Conservation (phyloP, 1,140 invertebrate genomes). For the Ceratosolen fusciceps region DNA sequence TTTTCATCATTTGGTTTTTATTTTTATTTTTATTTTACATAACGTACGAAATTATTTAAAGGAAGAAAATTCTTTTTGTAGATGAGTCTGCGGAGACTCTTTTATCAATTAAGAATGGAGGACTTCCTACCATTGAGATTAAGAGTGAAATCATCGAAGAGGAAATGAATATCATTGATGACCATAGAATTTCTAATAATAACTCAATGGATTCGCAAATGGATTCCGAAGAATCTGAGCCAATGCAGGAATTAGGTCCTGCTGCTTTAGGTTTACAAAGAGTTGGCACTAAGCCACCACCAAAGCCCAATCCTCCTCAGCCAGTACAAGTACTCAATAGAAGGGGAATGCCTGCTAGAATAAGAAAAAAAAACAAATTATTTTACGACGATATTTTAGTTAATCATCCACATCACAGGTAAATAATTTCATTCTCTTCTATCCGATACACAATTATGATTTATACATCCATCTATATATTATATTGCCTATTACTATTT, state of each 20-base stretch:
- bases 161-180: conserved; percentile 74
- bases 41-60: no score
- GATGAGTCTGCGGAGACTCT: conserved; percentile 72
- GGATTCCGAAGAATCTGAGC: conserved; percentile 76
- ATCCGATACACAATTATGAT: no score
- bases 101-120: conserved; percentile 74
- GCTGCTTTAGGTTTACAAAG: conserved; percentile 83
- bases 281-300: conserved; percentile 81
- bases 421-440: conserved; percentile 27
- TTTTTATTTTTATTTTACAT: no score
- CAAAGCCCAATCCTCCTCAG: conserved; percentile 77
- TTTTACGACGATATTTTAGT: conserved; percentile 94
- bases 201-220: conserved; percentile 68
- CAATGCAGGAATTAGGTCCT: conserved; percentile 78
- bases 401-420: conserved; percentile 79
- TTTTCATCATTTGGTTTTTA: no score
- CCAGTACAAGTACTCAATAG: conserved; percentile 84
- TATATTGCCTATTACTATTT: no score
- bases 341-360: conserved; percentile 89
- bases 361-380: conserved; percentile 90
- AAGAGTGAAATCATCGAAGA: conserved; percentile 73
- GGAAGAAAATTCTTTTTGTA: conserved; percentile 52
- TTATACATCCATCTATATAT: no score
- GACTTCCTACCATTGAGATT: conserved; percentile 67
- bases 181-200: conserved; percentile 64